Evolutionary conservation across 2,888 invertebrate species (phyloP).

Genomic region (Hypomecis punctinalis): DNA sequence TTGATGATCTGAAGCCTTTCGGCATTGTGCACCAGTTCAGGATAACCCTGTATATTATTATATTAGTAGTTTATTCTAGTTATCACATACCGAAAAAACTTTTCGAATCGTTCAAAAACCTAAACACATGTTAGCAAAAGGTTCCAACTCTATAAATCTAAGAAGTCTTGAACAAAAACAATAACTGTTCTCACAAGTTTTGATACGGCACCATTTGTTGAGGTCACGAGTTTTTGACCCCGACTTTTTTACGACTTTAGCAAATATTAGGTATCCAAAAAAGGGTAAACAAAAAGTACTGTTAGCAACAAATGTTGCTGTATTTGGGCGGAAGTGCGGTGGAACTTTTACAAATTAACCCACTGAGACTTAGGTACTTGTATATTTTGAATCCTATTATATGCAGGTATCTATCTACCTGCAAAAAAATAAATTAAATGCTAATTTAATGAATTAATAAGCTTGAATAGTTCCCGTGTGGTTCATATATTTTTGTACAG

Average conservation of each 20-base stretch:
- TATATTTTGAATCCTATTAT: too few relatives aligned
- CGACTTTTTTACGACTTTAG: slow-evolving; percentile 26
- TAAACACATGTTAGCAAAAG: slow-evolving; percentile 7
- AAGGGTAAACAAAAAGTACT: slow-evolving; percentile 29
- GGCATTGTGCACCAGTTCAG: too few relatives aligned
- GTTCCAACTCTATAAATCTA: slow-evolving; percentile 15
- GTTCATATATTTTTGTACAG: too few relatives aligned
- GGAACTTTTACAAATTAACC: neutral
- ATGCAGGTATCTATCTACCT: too few relatives aligned
- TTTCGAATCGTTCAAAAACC: neutral
- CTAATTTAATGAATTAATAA: too few relatives aligned
- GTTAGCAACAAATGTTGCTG: slow-evolving; percentile 27
- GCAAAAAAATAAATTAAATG: too few relatives aligned
- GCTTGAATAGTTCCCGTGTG: too few relatives aligned
- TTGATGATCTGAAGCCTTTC: too few relatives aligned
- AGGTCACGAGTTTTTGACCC: slow-evolving; percentile 22
- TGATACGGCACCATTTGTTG: slow-evolving; percentile 3
- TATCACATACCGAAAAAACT: neutral
- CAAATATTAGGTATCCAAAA: slow-evolving; percentile 30
- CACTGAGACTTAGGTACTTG: neutral
- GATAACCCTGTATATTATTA: too few relatives aligned
- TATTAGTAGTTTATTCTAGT: too few relatives aligned
- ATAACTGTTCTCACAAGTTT: slow-evolving; percentile 16
- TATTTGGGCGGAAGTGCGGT: slow-evolving; percentile 6
- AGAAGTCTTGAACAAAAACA: slow-evolving; percentile 28